These are phyloP conservation scores for Desmophyllum pertusum DNA, from an alignment of 92 coral and sea anemone genomes.

Conservation along the genomic window DNA sequence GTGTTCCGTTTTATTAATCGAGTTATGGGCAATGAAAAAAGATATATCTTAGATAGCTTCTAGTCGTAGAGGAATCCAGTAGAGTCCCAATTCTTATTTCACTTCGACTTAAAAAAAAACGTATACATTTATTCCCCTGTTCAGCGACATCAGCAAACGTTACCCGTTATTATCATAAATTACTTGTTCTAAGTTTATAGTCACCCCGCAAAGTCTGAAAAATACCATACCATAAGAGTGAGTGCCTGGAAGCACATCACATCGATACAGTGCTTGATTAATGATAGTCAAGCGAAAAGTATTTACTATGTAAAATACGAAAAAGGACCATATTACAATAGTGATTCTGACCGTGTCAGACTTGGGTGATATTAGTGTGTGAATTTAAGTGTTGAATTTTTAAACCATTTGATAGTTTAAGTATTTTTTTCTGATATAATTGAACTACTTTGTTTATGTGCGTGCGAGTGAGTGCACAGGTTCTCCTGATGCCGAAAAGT, in stretches of 20 bases:
- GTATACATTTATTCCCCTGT: background rate
- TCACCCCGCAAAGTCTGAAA: background rate
- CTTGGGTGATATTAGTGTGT: slow-evolving; percentile 5
- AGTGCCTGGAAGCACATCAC: slow-evolving; percentile 35
- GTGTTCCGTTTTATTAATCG: background rate
- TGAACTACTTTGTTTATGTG: background rate
- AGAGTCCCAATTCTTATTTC: background rate
- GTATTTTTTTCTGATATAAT: no score
- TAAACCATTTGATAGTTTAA: background rate
- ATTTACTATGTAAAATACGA: slow-evolving; percentile 77
- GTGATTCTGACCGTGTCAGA: slow-evolving; percentile 76
- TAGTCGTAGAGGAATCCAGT: background rate
- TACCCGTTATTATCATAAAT: no score
- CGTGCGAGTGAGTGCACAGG: background rate
- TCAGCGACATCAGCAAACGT: no score
- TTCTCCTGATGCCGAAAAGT: background rate
- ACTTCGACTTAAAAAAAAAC: background rate
- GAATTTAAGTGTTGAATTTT: background rate
- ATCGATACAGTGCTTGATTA: slow-evolving; percentile 43
- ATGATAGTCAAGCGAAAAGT: slow-evolving; percentile 54
- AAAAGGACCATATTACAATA: slow-evolving; percentile 7
- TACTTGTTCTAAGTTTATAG: background rate
- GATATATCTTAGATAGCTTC: background rate
- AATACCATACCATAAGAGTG: background rate
- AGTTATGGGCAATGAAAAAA: background rate